Percentiles rank a stretch among this genome's conserved stretches.
These are phyloP conservation scores for Hyles euphorbiae DNA, from an alignment of 1,140 invertebrate genomes.

Conservation along the genomic window DNA sequence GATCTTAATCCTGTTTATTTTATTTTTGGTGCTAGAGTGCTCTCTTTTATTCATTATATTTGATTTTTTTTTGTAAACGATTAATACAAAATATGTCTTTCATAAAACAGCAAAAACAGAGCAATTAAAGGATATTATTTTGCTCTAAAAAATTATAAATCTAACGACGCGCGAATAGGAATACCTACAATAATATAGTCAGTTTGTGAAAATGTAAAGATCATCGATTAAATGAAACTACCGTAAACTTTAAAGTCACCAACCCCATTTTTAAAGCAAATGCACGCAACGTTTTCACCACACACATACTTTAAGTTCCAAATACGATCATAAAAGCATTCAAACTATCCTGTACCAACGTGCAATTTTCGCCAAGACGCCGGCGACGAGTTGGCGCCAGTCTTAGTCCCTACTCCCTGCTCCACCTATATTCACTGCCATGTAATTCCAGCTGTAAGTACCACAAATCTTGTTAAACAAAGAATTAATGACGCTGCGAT, in stretches of 20 bases:
- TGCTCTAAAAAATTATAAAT: too few species aligned
- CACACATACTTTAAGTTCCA: neutral
- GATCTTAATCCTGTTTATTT: too few species aligned
- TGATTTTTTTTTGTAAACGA: conserved; percentile 2
- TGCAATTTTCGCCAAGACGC: conserved; percentile 17
- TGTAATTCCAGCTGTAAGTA: conserved; percentile 1
- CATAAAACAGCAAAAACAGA: neutral
- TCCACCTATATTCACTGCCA: neutral
- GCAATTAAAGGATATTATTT: too few species aligned
- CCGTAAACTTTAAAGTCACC: too few species aligned
- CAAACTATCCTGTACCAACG: neutral
- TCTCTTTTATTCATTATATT: neutral
- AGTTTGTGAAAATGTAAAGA: too few species aligned
- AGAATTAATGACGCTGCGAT: conserved; percentile 6
- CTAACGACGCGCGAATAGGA: too few species aligned
- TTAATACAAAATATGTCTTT: conserved; percentile 1
- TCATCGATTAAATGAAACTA: too few species aligned
- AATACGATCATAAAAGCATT: neutral
- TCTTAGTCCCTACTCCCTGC: conserved; percentile 15
- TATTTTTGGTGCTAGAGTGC: too few species aligned
- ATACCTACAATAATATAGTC: too few species aligned
- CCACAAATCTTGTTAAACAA: conserved; percentile 13
- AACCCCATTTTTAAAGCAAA: too few species aligned
- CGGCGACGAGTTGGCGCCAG: conserved; percentile 34
- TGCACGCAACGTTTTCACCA: too few species aligned